Evolutionary conservation across 64 coral and sea anemone species (phyloP).

Genomic region (Stylophora pistillata): DNA sequence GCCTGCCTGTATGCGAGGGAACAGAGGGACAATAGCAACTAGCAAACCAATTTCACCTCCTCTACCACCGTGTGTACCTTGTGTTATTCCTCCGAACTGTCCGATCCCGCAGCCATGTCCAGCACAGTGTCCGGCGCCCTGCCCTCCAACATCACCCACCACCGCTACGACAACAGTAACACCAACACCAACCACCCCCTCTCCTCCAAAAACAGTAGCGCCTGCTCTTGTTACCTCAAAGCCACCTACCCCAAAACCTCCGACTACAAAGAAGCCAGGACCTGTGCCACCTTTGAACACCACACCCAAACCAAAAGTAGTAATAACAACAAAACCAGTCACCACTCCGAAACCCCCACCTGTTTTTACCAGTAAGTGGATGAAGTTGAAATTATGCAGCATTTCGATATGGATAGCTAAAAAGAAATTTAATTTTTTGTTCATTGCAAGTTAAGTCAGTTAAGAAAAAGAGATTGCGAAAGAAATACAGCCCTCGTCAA

Average conservation of each 20-base stretch:
- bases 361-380: constrained; percentile 31
- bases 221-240: not conserved
- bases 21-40: constrained; percentile 94
- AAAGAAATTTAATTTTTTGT: not conserved
- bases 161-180: not conserved
- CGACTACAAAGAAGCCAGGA: not conserved
- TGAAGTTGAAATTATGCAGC: no score
- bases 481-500: no score
- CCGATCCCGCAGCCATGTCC: constrained; percentile 51
- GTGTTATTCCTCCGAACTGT: constrained; percentile 56
- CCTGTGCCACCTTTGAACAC: not conserved
- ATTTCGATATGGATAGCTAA: not conserved
- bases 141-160: constrained; percentile 13
- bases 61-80: constrained; percentile 56
- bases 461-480: no score
- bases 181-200: constrained; percentile 27
- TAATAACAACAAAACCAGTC: constrained; percentile 3
- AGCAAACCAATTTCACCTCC: constrained; percentile 80
- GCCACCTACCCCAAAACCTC: constrained; percentile 20
- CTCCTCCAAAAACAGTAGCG: constrained; percentile 2
- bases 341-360: constrained; percentile 10
- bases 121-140: constrained; percentile 50
- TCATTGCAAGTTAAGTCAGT: no score
- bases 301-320: not conserved
- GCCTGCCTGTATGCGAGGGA: constrained; percentile 69